phyloP scores from a whole-genome alignment of 2,797 vertebrate species.

The Tinamus major region DNA sequence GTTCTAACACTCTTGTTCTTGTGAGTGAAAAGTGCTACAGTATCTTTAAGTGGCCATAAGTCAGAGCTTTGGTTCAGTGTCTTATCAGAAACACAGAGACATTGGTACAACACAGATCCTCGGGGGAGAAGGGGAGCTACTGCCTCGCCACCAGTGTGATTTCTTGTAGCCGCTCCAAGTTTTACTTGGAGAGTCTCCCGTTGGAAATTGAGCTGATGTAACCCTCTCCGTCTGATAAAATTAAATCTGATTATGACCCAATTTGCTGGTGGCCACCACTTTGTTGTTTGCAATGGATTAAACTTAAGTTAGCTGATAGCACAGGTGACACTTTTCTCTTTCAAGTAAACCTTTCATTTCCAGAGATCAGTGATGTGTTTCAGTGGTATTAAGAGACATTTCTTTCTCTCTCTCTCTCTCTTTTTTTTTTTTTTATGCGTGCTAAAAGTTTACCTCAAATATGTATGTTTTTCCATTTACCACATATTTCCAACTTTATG shows the following conservation, averaged over 20 bases:
- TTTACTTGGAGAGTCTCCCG: background rate
- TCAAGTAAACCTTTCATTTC: background rate
- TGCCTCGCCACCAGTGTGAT: fast-evolving
- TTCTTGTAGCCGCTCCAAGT: background rate
- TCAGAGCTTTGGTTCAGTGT: background rate
- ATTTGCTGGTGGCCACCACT: background rate
- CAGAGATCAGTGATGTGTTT: background rate
- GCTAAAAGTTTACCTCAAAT: background rate
- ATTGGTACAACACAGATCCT: background rate
- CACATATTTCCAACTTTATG: background rate
- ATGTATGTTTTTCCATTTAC: background rate
- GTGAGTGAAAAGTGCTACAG: background rate
- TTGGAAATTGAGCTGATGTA: background rate
- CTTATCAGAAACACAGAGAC: background rate
- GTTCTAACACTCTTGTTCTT: background rate
- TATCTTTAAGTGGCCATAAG: background rate
- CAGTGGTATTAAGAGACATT: background rate
- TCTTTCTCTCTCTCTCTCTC: too few relatives aligned
- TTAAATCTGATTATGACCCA: background rate
- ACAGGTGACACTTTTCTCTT: background rate
- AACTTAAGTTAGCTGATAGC: background rate
- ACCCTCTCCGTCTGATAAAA: background rate
- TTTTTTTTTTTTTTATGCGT: background rate
- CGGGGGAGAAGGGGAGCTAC: background rate
- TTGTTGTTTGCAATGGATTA: background rate